Conservation (phyloP, 2,113 vertebrate genomes). For the Girardinichthys multiradiatus region DNA sequence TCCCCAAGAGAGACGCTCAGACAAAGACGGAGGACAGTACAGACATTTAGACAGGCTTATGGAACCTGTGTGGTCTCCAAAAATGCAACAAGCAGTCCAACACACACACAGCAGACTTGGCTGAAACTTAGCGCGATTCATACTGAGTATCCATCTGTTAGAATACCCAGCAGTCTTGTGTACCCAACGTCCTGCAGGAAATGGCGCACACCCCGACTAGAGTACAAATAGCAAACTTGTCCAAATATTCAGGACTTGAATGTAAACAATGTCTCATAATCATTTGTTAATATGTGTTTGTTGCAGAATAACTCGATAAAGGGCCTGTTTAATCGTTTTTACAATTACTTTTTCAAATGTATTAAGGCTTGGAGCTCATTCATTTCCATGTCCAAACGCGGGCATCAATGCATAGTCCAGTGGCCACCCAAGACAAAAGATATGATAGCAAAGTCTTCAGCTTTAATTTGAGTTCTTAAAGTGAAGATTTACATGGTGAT, state of each 20-base stretch:
- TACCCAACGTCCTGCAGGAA: slow-evolving; percentile 57
- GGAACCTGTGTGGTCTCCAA: slow-evolving; percentile 95
- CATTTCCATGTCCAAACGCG: background rate
- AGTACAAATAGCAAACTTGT: slow-evolving; percentile 69
- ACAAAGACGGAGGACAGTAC: slow-evolving; percentile 92
- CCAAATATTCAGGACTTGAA: slow-evolving; percentile 58
- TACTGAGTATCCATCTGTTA: slow-evolving; percentile 79
- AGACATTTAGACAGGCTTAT: slow-evolving; percentile 89
- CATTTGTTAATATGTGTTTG: background rate
- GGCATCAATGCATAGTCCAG: background rate
- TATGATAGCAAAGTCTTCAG: background rate
- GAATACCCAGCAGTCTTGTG: slow-evolving; percentile 77
- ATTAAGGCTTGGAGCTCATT: background rate
- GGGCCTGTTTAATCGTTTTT: background rate
- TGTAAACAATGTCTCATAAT: slow-evolving; percentile 63
- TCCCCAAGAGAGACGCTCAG: slow-evolving; percentile 90
- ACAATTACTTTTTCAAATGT: background rate
- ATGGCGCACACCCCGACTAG: slow-evolving; percentile 39
- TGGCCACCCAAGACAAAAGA: background rate
- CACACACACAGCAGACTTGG: slow-evolving; percentile 80
- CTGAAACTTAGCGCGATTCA: slow-evolving; percentile 80
- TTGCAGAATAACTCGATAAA: background rate
- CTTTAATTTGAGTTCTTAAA: background rate
- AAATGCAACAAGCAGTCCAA: slow-evolving; percentile 87
- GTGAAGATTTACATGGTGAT: background rate